These are phyloP conservation scores for Caracal caracal DNA, from an alignment of 2,113 vertebrate genomes.

Conservation along the genomic window DNA sequence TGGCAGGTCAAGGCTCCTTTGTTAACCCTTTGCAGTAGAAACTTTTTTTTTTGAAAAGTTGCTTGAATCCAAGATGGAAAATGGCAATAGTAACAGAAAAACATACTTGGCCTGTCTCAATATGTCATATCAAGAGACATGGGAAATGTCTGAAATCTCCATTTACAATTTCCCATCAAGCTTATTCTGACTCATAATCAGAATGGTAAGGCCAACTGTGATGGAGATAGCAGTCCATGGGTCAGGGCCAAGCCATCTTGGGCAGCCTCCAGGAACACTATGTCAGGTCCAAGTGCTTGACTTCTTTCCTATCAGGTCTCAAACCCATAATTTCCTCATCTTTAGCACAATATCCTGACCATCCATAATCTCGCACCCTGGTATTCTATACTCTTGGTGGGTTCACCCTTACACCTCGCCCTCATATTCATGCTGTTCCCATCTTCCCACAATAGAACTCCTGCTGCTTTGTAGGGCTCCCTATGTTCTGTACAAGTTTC, in stretches of 20 bases:
- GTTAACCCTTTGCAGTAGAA: neutral
- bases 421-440: neutral
- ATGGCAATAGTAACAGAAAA: neutral
- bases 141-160: neutral
- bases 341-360: neutral
- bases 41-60: neutral
- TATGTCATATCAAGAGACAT: neutral
- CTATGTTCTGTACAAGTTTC: neutral
- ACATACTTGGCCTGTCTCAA: neutral
- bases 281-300: neutral
- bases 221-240: fast-evolving
- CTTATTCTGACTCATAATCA: neutral
- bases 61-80: neutral
- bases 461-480: neutral
- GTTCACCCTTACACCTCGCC: neutral
- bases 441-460: neutral
- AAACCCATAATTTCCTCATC: neutral
- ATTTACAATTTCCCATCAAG: neutral
- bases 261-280: neutral
- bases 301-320: neutral
- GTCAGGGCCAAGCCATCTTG: neutral
- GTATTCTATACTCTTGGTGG: neutral
- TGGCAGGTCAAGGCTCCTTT: neutral
- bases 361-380: neutral
- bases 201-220: neutral